A percentile compares a stretch with the other conserved stretches of the same genome.
phyloP scores from a whole-genome alignment of 2,888 invertebrate species.

The Cephalotes varians region DNA sequence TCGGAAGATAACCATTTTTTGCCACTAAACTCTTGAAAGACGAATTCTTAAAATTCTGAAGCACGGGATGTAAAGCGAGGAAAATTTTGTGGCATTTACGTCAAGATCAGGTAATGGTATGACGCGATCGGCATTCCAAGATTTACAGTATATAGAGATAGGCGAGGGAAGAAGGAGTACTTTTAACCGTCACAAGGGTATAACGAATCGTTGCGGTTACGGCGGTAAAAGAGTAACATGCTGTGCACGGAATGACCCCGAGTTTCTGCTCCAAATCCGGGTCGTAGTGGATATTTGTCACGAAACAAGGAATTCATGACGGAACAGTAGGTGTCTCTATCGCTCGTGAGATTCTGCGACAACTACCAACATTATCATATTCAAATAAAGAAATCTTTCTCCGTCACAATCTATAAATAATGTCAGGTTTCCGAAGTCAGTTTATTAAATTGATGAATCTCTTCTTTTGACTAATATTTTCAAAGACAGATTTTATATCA shows the following conservation, averaged over 20 bases:
- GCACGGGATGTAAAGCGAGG: background rate
- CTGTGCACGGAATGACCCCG: slow-evolving; percentile 45
- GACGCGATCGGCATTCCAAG: background rate
- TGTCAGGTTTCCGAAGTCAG: background rate
- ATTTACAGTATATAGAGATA: background rate
- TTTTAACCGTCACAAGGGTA: slow-evolving; percentile 28
- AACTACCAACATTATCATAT: background rate
- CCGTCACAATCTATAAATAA: background rate
- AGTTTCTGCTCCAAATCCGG: slow-evolving; percentile 64
- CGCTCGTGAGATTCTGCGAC: slow-evolving; percentile 39
- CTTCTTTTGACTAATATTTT: background rate
- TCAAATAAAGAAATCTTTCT: background rate
- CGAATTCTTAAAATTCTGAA: slow-evolving; percentile 39
- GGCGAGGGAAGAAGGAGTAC: slow-evolving; percentile 15
- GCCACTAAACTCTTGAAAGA: background rate
- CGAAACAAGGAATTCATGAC: slow-evolving; percentile 62
- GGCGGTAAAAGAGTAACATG: slow-evolving; percentile 49
- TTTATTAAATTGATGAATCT: background rate
- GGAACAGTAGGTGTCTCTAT: slow-evolving; percentile 39
- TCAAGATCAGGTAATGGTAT: background rate
- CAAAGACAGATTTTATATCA: background rate
- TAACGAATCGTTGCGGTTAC: slow-evolving; percentile 59
- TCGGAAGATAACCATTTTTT: background rate
- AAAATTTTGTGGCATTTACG: background rate
- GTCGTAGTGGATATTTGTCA: slow-evolving; percentile 66